Evolutionary conservation across 1,140 invertebrate species (phyloP).

Genomic region (Harlomillsia oculata): DNA sequence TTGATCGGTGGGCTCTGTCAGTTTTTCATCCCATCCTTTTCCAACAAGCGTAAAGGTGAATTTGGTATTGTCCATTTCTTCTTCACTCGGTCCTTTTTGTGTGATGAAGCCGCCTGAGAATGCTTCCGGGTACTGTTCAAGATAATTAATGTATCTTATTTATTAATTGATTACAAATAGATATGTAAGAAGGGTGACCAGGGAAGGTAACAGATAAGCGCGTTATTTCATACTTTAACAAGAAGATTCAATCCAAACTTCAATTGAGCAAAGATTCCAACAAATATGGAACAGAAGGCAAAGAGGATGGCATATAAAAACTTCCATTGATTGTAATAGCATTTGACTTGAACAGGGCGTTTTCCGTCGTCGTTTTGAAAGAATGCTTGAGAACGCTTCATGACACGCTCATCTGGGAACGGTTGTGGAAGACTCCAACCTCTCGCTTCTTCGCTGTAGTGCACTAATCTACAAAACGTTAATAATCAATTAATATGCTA

Average conservation of each 20-base stretch:
- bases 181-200: too few relatives aligned
- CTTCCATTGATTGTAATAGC: constrained; percentile 48
- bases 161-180: too few relatives aligned
- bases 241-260: constrained; percentile 54
- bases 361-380: constrained; percentile 57
- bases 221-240: constrained; percentile 49
- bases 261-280: constrained; percentile 57
- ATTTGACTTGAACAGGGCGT: constrained; percentile 58
- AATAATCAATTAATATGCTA: too few relatives aligned
- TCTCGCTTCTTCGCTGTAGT: constrained; percentile 5
- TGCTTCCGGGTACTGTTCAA: constrained; percentile 59
- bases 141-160: constrained; percentile 30
- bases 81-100: constrained; percentile 56
- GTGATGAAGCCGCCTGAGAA: constrained; percentile 62
- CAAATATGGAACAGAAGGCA: constrained; percentile 43
- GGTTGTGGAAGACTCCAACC: constrained; percentile 47
- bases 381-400: constrained; percentile 62
- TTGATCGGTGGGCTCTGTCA: constrained; percentile 45
- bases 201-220: too few relatives aligned
- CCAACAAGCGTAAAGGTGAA: constrained; percentile 64
- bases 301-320: constrained; percentile 42
- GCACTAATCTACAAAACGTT: background rate
- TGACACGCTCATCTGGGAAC: constrained; percentile 68
- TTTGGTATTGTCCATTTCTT: constrained; percentile 49
- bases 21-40: constrained; percentile 62